Conservation (phyloP, 2,797 vertebrate genomes). For the Syngnathus rostellatus region DNA sequence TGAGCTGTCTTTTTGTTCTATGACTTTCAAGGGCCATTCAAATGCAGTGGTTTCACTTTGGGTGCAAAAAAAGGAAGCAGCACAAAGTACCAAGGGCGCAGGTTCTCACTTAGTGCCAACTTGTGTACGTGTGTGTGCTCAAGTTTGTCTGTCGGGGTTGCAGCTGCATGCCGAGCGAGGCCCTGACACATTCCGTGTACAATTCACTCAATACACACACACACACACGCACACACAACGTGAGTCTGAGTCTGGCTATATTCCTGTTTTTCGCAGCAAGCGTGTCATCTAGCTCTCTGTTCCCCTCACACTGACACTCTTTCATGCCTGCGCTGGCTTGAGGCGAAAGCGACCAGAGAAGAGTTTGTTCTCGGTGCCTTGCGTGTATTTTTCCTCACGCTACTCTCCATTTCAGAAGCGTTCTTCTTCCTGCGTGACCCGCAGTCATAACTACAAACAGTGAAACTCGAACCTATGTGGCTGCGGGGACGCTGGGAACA, state of each 20-base stretch:
- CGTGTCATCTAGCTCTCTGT: slow-evolving; percentile 34
- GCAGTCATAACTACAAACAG: slow-evolving; percentile 42
- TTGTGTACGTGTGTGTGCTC: slow-evolving; percentile 7
- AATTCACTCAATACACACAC: slow-evolving; percentile 37
- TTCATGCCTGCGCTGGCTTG: slow-evolving; percentile 30
- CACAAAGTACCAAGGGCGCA: background rate
- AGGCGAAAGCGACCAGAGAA: slow-evolving; percentile 49
- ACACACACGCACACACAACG: slow-evolving; percentile 33
- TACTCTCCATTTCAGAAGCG: slow-evolving; percentile 46
- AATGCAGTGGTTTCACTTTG: background rate
- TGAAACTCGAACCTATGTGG: slow-evolving; percentile 17
- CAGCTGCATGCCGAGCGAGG: slow-evolving; percentile 64
- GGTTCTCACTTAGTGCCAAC: background rate
- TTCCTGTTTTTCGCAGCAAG: slow-evolving; percentile 17
- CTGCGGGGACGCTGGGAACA: slow-evolving; percentile 19
- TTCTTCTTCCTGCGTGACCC: slow-evolving; percentile 52
- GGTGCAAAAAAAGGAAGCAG: background rate
- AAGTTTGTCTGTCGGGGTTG: slow-evolving; percentile 50
- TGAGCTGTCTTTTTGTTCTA: background rate
- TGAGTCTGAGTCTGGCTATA: slow-evolving; percentile 27
- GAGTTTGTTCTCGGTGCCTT: slow-evolving; percentile 50
- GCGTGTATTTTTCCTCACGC: slow-evolving; percentile 25
- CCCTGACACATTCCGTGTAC: slow-evolving; percentile 47
- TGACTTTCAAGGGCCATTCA: background rate
- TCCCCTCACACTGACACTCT: slow-evolving; percentile 21